Evolutionary conservation across 2,888 invertebrate species (phyloP), one percentile per base, ranked within the genome.

Genomic region (Eulithis prunata): DNA sequence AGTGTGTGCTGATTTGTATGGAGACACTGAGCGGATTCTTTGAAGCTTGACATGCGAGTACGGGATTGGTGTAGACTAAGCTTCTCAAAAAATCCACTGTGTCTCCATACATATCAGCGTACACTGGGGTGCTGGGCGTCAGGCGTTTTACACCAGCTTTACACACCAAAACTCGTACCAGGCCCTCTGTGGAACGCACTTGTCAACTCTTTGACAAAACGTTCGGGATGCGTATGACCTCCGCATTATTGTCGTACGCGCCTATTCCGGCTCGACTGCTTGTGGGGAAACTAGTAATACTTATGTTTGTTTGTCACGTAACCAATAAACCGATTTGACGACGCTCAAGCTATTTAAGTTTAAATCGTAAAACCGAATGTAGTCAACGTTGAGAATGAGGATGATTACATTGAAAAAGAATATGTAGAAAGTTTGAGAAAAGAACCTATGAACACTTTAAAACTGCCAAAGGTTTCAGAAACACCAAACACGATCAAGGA

Each of bases 231-330:
- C 57, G 57, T 28, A 38, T 43, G 64, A 68, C 68, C 64, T 64
- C 63, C 54, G 38, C 49, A 49, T 64, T 65, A 65, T 65, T 62
- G 68, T 59, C 62, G 57, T 62, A 65, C 65, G 65, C 68, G 57
- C 68, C 68, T 46, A 65, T 53, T 64, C 65, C 65, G 65, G 65
- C 57, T 56, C 59, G 10, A 60, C 59, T 38, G 59, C 61, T 47
- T 56, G 38, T 68, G 55, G 56, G 32, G 68, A 65, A 69, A 69
- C 62, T 28, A 60, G 56, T 60, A 60, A 56, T 49, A 60, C 63
- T 68, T 64, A 7, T 57, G 69, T 66, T 62, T 66, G 64, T 69
- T 62, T 58, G 66, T 69, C 69, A 69, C 69, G 66, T 66, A 63
- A 64, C 60, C 14, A 62, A 49, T 69, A 65, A 69, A 60, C 68